phyloP scores from a whole-genome alignment of 2,888 invertebrate genomes.

The Latrodectus elegans region DNA sequence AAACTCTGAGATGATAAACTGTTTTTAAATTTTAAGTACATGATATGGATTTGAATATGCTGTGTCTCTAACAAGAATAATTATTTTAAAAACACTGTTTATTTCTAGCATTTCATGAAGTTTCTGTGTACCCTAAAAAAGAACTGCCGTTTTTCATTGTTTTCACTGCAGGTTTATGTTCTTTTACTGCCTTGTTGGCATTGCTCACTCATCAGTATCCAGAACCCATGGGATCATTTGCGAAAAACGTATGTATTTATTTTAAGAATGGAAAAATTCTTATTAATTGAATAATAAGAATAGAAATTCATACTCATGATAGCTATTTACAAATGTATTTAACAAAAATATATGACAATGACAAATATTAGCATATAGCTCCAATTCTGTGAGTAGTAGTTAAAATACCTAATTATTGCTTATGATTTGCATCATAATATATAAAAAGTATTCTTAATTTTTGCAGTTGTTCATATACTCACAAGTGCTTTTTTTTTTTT shows the following conservation, averaged over 20 bases:
- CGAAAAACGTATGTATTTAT: slow-evolving; percentile 79
- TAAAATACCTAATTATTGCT: not conserved
- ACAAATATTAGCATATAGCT: not conserved
- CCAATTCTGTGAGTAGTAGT: not conserved
- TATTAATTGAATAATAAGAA: not conserved
- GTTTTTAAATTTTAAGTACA: too few relatives aligned
- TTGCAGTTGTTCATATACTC: too few relatives aligned
- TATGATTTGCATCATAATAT: too few relatives aligned
- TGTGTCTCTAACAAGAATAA: not conserved
- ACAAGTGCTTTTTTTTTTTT: too few relatives aligned
- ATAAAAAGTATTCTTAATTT: too few relatives aligned
- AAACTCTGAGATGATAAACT: too few relatives aligned
- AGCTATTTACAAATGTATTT: not conserved
- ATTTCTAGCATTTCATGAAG: slow-evolving; percentile 84
- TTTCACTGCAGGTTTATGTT: slow-evolving; percentile 92
- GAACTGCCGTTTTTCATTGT: slow-evolving; percentile 93
- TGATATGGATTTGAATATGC: too few relatives aligned
- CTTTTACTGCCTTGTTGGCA: slow-evolving; percentile 90
- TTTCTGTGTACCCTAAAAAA: slow-evolving; percentile 94
- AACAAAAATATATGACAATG: not conserved
- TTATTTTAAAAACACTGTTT: slow-evolving; percentile 11
- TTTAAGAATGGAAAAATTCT: not conserved
- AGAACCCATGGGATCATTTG: slow-evolving; percentile 88
- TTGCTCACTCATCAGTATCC: slow-evolving; percentile 93
- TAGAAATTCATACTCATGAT: not conserved